Evolutionary conservation across 1,140 invertebrate genomes (phyloP), one percentile per base, ranked within the genome.

Genomic region (Parasteatoda tepidariorum): DNA sequence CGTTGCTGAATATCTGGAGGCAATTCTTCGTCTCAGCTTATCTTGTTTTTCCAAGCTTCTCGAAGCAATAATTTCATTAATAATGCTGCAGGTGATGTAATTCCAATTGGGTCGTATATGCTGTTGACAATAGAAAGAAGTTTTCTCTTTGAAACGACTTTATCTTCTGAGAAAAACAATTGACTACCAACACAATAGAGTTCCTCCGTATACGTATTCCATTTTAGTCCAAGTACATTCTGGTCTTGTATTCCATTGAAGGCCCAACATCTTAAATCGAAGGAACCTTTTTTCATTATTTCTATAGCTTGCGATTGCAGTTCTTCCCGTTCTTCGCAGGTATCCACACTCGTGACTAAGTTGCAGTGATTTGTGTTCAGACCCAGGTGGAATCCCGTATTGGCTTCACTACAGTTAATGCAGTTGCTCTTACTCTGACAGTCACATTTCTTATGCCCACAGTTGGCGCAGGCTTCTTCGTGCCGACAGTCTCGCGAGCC

Each of bases 31-130:
- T 75, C 71, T 54, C 48, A 75, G 6, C 28, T 28, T 18, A 57
- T 61, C n/a, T 75, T 75, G 0, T 34, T 0, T 28, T 28, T 55
- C 41, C 41, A 75, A 24, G 31, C 28, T 38, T 57, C 38, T 75
- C 61, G 48, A 15, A 75, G 13, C 0, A 75, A 15, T 11, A 75
- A 22, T 61, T 38, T 75, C 1, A 54, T 31, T 11, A 73, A 28
- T 59, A 62, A 61, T 18, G 26, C 38, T 6, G 61, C 61, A 31
- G 71, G 71, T 13, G 26, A 75, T 11, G 38, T 75, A 33, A 75
- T 34, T 18, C 54, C 71, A 59, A 75, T 57, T 2, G 71, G 71
- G 31, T 75, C 41, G 26, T 59, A 75, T 24, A 75, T 59, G 38
- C 33, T 70, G 24, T 70, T 70, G 9, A 48, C 31, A 5, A 24